These are phyloP conservation scores for Xanthorhoe spadicearia DNA, from an alignment of 2,888 invertebrate species.

Conservation along the genomic window DNA sequence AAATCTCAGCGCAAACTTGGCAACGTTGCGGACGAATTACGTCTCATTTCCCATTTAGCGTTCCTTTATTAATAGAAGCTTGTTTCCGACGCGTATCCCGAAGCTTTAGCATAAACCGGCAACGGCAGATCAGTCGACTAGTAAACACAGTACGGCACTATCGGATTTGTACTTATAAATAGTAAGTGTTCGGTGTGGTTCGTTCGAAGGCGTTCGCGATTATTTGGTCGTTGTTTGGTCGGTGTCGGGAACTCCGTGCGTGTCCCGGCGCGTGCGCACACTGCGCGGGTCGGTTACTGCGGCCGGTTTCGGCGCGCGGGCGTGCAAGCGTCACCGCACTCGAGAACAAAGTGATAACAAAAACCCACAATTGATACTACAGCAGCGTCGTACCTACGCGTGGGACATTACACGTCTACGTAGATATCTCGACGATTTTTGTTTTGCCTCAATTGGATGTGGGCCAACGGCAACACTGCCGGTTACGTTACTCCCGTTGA, in stretches of 20 bases:
- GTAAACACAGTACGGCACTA: constrained; percentile 47
- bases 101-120: constrained; percentile 51
- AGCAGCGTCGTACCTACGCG: constrained; percentile 54
- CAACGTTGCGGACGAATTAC: constrained; percentile 70
- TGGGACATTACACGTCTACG: constrained; percentile 55
- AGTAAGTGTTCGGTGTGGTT: constrained; percentile 61
- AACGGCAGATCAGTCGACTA: constrained; percentile 46
- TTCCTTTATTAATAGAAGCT: constrained; percentile 71
- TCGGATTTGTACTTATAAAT: constrained; percentile 54
- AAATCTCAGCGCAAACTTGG: constrained; percentile 78
- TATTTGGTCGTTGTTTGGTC: constrained; percentile 64
- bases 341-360: constrained; percentile 80
- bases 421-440: constrained; percentile 61
- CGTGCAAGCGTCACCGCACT: constrained; percentile 65
- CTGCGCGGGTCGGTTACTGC: constrained; percentile 52
- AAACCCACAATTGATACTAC: constrained; percentile 72
- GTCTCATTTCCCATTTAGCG: constrained; percentile 69
- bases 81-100: constrained; percentile 56
- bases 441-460: constrained; percentile 64
- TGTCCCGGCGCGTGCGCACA: constrained; percentile 67
- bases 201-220: constrained; percentile 74
- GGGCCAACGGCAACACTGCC: constrained; percentile 63
- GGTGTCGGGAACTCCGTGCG: constrained; percentile 67
- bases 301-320: constrained; percentile 65
- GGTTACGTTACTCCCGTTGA: constrained; percentile 59